Base-by-base conservation (phyloP, 2,888 invertebrate species). In the Cheilosia grossa region DNA sequence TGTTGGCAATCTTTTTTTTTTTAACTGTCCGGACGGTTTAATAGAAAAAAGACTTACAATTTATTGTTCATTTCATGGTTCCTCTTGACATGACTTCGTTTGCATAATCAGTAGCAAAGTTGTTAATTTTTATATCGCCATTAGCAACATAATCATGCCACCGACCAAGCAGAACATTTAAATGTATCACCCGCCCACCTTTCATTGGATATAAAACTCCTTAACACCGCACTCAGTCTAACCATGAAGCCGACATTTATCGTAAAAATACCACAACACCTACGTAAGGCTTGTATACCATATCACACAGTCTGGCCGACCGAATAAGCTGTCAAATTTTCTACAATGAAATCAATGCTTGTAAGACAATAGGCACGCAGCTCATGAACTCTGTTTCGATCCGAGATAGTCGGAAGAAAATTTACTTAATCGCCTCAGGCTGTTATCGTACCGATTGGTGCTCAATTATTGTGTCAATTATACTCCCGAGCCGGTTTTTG, bases 401-500 rank as follows among this genome's bases (percentile, higher is more conserved):
- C 13, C 4, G 21, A 51, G 13, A 24, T 4, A 51, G 19, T 17
- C 58, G 17, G 53, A 37, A 51, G 51, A 67, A 61, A 77, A 69
- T 69, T 78, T 61, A 69, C 61, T 70, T 63, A 56, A 78, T 78
- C 69, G 77, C 77, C 77, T 69, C 69, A 54, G 69, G 77, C 47
- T 40, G 69, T 61, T 63, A 69, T 69, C 69, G 19, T 63, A 54
- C 54, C 53, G 47, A 56, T 78, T 70, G 61, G 27, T 70, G 70
- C 69, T 69, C 77, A 61, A 67, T 78, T 78, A 69, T 56, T 78
- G 54, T 63, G 61, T 61, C 69, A 78, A 77, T 77, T 77, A 58
- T 77, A 44, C 64, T 56, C 56, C 17, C 15, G 15, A 44, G 49
- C 59, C 67, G 42, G 66, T 59, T 53, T 67, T 3, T 24, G 67